phyloP scores from a whole-genome alignment of 1,140 invertebrate genomes.

The Acromyrmex echinatior region DNA sequence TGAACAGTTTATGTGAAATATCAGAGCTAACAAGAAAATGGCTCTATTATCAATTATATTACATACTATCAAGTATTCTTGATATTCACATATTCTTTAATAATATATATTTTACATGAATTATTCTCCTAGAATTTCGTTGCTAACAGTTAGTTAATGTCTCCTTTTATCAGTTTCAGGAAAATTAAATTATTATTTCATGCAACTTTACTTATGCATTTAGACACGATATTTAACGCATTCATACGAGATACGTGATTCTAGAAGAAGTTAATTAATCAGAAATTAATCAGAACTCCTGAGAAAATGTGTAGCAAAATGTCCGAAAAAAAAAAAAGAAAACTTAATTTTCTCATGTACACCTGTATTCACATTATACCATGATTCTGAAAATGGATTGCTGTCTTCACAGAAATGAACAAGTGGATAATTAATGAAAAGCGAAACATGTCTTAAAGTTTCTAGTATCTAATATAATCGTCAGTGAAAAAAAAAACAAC shows the following conservation, averaged over 20 bases:
- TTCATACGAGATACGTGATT: not conserved
- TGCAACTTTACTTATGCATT: not conserved
- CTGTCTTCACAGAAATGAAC: constrained; percentile 24
- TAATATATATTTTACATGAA: not conserved
- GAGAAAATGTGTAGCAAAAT: not conserved
- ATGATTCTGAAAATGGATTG: constrained; percentile 5
- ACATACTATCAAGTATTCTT: not conserved
- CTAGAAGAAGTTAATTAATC: not conserved
- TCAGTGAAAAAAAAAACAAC: constrained; percentile 10
- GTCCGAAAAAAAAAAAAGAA: not conserved
- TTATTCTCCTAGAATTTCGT: not conserved
- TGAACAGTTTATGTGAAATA: not conserved
- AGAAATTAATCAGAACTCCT: not conserved
- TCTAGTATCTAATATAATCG: constrained; percentile 4
- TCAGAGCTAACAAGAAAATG: not conserved
- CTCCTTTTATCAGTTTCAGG: not conserved
- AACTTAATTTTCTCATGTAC: not conserved
- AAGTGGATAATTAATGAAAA: constrained; percentile 38
- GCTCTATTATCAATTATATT: not conserved
- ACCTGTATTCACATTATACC: not conserved
- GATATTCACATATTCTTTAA: not conserved
- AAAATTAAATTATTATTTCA: constrained; percentile 3
- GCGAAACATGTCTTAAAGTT: constrained; percentile 23
- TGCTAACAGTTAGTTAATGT: not conserved
- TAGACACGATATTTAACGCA: not conserved